Evolutionary conservation across 1,140 invertebrate species (phyloP), one percentile per base, ranked within the genome.

Genomic region (Elysia chlorotica): DNA sequence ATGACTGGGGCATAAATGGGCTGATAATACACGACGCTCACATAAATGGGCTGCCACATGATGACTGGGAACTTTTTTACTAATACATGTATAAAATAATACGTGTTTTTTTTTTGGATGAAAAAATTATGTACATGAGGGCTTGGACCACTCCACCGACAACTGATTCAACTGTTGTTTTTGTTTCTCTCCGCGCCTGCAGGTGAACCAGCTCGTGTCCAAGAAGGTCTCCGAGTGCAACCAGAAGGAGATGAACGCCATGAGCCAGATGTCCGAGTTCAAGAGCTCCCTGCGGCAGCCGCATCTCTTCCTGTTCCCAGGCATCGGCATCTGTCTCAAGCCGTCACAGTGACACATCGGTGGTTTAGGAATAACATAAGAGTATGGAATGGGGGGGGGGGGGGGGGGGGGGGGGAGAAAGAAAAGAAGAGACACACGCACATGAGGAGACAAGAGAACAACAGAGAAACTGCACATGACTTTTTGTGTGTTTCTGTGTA

Each of bases 241-340:
- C 2, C 77, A 78, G 38, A 76, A 76, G 14, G 80, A 82, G 30
- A 83, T 83, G 81, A 79, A 83, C 56, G 73, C 76, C 10, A 83
- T 82, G 82, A 79, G 76, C 19, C 83, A 85, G 69, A 85, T 85
- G 83, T 85, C 83, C 0, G 82, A 83, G 65, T 85, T 81, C 63
- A 82, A 81, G 61, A 85, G 83, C 71, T 79, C 82, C 6, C 74
- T 85, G n/a, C 66, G 80, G 0, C 78, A 77, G 71, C 82, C 83
- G 25, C 81, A 85, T 61, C 71, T 85, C n/a, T 85, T 76, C 65
- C 81, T 85, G 74, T 85, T 80, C 56, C 83, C 83, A 38, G 83
- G 83, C 6, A 85, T 85, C 14, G 81, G 80, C 14, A 35, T 41
- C 63, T 25, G 25, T 19, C 33, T n/a, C 19, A 2, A 10, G 4